Conservation (phyloP, 2,888 invertebrate genomes). For the Pachliopta kotzebuea region DNA sequence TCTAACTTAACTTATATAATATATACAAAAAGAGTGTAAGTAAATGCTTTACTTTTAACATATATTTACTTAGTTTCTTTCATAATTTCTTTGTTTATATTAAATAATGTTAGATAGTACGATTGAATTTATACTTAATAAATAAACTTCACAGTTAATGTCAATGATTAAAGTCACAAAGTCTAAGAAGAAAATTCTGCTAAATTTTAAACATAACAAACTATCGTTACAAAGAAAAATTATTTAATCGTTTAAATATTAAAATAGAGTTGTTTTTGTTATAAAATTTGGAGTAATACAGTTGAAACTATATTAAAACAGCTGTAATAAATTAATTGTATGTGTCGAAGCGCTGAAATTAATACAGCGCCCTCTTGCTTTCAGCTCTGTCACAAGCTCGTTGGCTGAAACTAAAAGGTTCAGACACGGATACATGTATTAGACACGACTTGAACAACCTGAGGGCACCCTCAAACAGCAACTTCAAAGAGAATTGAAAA, state of each 20-base stretch:
- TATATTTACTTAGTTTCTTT: too few species aligned
- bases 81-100: too few species aligned
- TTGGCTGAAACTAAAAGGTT: slow-evolving; percentile 38
- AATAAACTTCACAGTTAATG: too few species aligned
- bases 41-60: too few species aligned
- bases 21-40: too few species aligned
- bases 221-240: background rate
- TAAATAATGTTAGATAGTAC: too few species aligned
- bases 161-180: too few species aligned
- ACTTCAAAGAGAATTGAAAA: slow-evolving; percentile 26
- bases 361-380: slow-evolving; percentile 40
- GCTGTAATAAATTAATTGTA: background rate
- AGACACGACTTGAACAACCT: slow-evolving; percentile 16
- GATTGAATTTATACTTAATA: too few species aligned
- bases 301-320: background rate
- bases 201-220: background rate
- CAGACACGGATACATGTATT: slow-evolving; percentile 26
- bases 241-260: background rate
- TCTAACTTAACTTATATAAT: too few species aligned
- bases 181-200: background rate
- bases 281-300: background rate
- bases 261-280: background rate
- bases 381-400: slow-evolving; percentile 34
- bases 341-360: slow-evolving; percentile 10
- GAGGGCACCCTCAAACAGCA: slow-evolving; percentile 11